Percentiles rank a stretch among this genome's conserved stretches.
phyloP scores from a whole-genome alignment of 2,113 vertebrate genomes.

The Dolichallabes microphthalmus region DNA sequence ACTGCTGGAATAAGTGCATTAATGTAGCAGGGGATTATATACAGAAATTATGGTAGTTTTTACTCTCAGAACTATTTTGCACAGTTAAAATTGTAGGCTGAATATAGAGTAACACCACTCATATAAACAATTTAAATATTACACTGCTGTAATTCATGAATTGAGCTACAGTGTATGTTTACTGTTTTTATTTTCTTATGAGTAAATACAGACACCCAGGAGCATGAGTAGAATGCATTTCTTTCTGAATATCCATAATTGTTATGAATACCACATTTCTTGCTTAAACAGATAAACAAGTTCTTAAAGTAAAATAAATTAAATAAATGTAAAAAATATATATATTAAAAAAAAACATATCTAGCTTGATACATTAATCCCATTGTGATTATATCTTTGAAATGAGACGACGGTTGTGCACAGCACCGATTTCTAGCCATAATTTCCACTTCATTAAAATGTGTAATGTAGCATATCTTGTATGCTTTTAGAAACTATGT shows the following conservation, averaged over 20 bases:
- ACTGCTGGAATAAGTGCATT: too few species aligned
- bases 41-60: too few species aligned
- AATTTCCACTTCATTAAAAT: background rate
- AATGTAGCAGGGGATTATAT: too few species aligned
- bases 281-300: background rate
- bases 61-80: too few species aligned
- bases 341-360: too few species aligned
- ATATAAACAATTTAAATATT: background rate
- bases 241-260: background rate
- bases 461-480: background rate
- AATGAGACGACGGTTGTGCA: background rate
- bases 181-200: background rate
- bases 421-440: background rate
- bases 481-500: background rate
- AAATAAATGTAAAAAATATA: too few species aligned
- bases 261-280: background rate
- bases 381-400: background rate
- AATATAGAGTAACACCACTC: too few species aligned
- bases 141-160: background rate
- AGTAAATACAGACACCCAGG: background rate
- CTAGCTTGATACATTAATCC: background rate
- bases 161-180: too few species aligned
- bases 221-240: background rate
- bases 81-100: too few species aligned
- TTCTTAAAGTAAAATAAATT: too few species aligned